phyloP scores from a whole-genome alignment of 2,797 vertebrate species.

The Lerista edwardsae region DNA sequence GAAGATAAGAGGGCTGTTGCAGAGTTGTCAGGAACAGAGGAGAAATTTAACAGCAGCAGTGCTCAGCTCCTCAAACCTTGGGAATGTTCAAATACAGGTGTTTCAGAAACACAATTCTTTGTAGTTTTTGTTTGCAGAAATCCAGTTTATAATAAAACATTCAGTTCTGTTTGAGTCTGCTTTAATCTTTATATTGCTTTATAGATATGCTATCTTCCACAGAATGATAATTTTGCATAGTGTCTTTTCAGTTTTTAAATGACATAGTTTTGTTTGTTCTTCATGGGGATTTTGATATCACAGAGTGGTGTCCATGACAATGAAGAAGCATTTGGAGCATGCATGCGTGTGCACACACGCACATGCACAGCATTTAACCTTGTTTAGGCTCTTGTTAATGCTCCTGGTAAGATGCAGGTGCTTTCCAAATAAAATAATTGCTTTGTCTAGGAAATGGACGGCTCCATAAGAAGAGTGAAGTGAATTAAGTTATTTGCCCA shows the following conservation, averaged over 20 bases:
- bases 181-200: background rate
- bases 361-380: slow-evolving; percentile 35
- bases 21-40: too few relatives aligned
- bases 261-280: background rate
- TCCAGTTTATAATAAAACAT: background rate
- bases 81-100: too few relatives aligned
- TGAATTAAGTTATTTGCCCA: slow-evolving; percentile 65
- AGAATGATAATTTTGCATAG: background rate
- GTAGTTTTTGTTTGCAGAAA: background rate
- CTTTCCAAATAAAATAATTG: slow-evolving; percentile 67
- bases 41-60: too few relatives aligned
- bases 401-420: slow-evolving; percentile 31
- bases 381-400: slow-evolving; percentile 39
- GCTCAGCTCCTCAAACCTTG: background rate
- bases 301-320: background rate
- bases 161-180: background rate
- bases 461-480: slow-evolving; percentile 69
- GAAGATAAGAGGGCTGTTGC: too few relatives aligned
- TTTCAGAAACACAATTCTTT: background rate
- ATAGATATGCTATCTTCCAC: background rate
- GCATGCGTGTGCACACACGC: background rate
- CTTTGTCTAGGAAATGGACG: slow-evolving; percentile 66
- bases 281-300: background rate
- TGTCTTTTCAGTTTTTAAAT: background rate
- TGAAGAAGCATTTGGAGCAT: background rate